Conservation (phyloP, 2,113 vertebrate genomes). For the Picathartes gymnocephalus region DNA sequence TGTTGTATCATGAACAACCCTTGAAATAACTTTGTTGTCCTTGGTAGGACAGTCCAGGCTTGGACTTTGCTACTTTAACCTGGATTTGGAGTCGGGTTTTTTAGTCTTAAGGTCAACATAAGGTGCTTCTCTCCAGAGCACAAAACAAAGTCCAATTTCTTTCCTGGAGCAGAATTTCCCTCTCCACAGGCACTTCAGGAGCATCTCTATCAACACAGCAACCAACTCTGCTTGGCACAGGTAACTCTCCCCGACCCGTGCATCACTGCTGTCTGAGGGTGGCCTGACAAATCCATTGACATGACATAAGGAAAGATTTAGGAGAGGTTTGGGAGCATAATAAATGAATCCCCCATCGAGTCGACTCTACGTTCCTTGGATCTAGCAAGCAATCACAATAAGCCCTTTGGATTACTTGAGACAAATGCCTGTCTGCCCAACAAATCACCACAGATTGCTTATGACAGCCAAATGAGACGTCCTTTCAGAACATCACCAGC, state of each 20-base stretch:
- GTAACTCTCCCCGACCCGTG: neutral
- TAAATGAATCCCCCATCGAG: slow-evolving; percentile 11
- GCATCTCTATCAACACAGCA: neutral
- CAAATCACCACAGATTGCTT: slow-evolving; percentile 34
- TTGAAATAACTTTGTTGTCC: neutral
- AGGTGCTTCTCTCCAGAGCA: neutral
- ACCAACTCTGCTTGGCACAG: neutral
- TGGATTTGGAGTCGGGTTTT: neutral
- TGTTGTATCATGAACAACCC: neutral
- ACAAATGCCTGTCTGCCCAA: slow-evolving; percentile 43
- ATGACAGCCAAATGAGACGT: slow-evolving; percentile 34
- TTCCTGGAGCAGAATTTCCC: neutral
- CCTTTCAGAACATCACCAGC: neutral
- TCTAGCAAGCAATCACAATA: slow-evolving; percentile 45
- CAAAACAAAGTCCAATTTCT: fast-evolving
- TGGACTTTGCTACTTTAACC: neutral
- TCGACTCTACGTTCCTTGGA: neutral
- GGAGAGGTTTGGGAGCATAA: slow-evolving; percentile 45
- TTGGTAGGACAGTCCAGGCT: neutral
- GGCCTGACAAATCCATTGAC: slow-evolving; percentile 5
- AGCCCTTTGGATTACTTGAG: slow-evolving; percentile 39
- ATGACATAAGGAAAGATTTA: slow-evolving; percentile 33
- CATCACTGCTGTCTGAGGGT: neutral
- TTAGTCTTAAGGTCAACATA: neutral
- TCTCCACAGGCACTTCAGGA: neutral